Conservation (phyloP, 2,888 invertebrate species). For the Argyresthia albistria region DNA sequence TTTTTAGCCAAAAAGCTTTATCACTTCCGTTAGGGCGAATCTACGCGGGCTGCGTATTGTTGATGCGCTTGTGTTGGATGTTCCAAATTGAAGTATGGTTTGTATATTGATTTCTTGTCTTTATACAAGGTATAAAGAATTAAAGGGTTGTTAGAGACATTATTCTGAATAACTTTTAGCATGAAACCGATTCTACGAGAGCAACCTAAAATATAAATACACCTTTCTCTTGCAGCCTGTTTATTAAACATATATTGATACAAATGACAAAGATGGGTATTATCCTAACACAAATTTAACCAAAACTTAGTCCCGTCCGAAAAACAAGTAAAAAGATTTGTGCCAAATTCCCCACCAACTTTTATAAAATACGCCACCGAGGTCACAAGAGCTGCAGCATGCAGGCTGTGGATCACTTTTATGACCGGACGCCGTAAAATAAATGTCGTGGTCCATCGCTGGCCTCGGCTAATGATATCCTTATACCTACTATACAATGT, state of each 20-base stretch:
- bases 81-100: neutral
- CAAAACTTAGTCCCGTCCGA: no score
- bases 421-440: constrained; percentile 72
- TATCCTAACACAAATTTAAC: no score
- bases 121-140: no score
- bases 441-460: constrained; percentile 68
- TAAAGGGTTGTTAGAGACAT: no score
- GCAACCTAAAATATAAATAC: no score
- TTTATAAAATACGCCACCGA: neutral
- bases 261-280: no score
- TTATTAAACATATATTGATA: no score
- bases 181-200: no score
- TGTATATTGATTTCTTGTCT: neutral
- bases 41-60: constrained; percentile 1
- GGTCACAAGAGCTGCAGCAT: constrained; percentile 47
- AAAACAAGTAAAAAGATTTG: no score
- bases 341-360: no score
- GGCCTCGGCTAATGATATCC: constrained; percentile 46
- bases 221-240: no score
- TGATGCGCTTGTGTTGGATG: neutral
- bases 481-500: neutral
- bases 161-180: no score
- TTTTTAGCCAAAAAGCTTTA: constrained; percentile 71
- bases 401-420: constrained; percentile 71
- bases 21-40: constrained; percentile 61